Evolutionary conservation across 2,797 vertebrate species (phyloP).

Genomic region (Coccyzus lansbergi): DNA sequence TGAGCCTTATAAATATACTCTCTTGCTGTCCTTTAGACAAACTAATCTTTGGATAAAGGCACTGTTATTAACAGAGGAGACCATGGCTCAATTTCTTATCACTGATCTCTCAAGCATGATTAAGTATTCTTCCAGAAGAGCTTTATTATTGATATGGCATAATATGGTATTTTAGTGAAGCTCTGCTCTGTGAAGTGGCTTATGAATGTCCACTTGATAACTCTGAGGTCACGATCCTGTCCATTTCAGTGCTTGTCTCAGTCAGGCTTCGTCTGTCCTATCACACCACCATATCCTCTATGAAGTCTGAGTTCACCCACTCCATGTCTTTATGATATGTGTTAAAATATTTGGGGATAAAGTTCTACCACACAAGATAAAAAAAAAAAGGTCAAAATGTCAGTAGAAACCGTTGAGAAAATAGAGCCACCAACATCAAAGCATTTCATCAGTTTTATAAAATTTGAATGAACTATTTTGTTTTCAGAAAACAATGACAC

Average conservation of each 20-base stretch:
- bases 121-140: background rate
- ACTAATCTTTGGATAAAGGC: background rate
- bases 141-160: background rate
- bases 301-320: background rate
- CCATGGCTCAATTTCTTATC: background rate
- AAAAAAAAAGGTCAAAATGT: background rate
- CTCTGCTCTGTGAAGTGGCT: background rate
- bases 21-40: background rate
- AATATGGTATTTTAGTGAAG: background rate
- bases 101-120: fast-evolving
- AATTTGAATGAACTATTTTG: background rate
- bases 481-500: background rate
- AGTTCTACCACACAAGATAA: background rate
- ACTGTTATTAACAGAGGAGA: background rate
- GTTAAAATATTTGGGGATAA: background rate
- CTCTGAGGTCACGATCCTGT: background rate
- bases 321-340: background rate
- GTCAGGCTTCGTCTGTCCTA: background rate
- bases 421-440: background rate
- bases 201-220: background rate
- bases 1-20: background rate
- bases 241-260: background rate
- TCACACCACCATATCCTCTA: fast-evolving
- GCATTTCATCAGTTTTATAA: background rate
- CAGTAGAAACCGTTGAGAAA: background rate